Conservation (phyloP, 2,797 vertebrate genomes). For the Esox lucius region DNA sequence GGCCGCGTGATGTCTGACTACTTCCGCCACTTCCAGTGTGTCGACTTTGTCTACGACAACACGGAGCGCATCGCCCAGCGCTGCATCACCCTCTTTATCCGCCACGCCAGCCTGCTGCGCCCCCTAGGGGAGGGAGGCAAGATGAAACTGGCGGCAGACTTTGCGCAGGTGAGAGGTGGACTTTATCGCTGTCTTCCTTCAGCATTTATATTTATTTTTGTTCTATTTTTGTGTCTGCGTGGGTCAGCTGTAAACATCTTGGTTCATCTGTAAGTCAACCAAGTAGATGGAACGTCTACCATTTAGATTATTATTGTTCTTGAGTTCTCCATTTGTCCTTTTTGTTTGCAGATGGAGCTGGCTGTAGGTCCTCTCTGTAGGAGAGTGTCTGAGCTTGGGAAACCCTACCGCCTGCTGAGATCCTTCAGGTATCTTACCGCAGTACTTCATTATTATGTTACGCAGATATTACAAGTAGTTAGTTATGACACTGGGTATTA, state of each 20-base stretch:
- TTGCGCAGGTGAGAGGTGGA: slow-evolving; percentile 94
- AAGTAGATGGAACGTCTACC: not conserved
- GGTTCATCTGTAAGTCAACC: not conserved
- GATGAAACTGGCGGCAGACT: slow-evolving; percentile 93
- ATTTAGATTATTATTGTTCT: no score
- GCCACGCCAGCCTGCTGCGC: slow-evolving; percentile 87
- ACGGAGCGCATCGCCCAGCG: slow-evolving; percentile 88
- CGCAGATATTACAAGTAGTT: not conserved
- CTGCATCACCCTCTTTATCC: slow-evolving; percentile 89
- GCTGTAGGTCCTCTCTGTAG: slow-evolving; percentile 91
- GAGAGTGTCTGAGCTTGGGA: slow-evolving; percentile 91
- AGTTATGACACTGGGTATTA: not conserved
- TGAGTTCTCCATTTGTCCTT: not conserved
- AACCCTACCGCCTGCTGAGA: slow-evolving; percentile 89
- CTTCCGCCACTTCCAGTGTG: slow-evolving; percentile 90
- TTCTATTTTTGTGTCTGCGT: not conserved
- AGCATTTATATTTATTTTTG: no score
- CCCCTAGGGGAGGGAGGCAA: slow-evolving; percentile 93
- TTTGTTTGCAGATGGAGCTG: slow-evolving; percentile 88
- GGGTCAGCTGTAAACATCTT: not conserved
- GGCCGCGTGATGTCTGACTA: slow-evolving; percentile 90
- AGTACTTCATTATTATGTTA: slow-evolving; percentile 29
- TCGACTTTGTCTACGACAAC: slow-evolving; percentile 90
- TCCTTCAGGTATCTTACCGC: slow-evolving; percentile 85
- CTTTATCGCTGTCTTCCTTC: not conserved